Percentiles rank a stretch among this genome's conserved stretches.
phyloP scores from a whole-genome alignment of 2,888 invertebrate genomes.

The Troides helena region DNA sequence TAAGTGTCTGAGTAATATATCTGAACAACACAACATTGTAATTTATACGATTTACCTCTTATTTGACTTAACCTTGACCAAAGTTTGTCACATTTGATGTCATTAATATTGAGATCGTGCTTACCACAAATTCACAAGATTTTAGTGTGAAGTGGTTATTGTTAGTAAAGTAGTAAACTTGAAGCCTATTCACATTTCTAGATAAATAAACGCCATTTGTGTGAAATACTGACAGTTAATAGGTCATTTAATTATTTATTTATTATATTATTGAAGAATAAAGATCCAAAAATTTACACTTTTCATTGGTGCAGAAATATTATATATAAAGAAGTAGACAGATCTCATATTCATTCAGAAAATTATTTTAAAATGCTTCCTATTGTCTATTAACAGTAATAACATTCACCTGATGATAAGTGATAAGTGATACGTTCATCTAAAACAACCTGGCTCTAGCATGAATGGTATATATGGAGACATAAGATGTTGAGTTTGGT shows the following conservation, averaged over 20 bases:
- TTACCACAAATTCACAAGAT: not conserved
- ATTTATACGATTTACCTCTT: conserved; percentile 6
- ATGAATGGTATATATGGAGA: too few relatives aligned
- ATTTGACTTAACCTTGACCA: not conserved
- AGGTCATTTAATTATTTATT: not conserved
- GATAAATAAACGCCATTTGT: not conserved
- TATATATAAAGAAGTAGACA: too few relatives aligned
- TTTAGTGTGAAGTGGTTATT: not conserved
- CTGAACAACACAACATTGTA: not conserved
- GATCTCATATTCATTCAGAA: too few relatives aligned
- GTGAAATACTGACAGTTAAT: not conserved
- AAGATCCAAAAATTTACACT: not conserved
- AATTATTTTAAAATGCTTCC: too few relatives aligned
- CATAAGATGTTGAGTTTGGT: too few relatives aligned
- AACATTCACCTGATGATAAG: too few relatives aligned
- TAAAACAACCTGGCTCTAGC: too few relatives aligned
- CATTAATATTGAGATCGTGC: not conserved
- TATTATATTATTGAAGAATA: not conserved
- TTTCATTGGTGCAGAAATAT: too few relatives aligned
- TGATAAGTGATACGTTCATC: too few relatives aligned
- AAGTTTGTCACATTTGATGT: not conserved
- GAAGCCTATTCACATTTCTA: not conserved
- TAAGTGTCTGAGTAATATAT: not conserved
- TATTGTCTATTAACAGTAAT: too few relatives aligned
- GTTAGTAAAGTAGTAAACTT: not conserved